Base-by-base conservation (phyloP, 2,797 vertebrate species). In the Cirrhinus mrigala region DNA sequence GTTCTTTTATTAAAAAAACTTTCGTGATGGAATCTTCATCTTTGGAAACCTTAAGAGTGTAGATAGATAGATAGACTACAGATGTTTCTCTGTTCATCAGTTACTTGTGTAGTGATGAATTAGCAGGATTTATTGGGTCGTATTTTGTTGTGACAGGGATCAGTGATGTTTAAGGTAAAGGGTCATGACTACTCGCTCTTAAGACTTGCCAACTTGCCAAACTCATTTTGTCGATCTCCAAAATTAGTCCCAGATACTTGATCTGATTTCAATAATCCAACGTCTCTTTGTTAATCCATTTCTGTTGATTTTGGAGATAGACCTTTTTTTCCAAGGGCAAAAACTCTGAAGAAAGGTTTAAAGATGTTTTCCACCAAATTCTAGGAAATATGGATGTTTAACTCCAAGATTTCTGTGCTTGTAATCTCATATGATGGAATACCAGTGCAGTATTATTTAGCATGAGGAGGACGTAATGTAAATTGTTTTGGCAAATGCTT, bases 181-280 rank as follows among this genome's bases (percentile, higher is more conserved):
- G 20, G 20, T 33, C 40, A 73, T 68, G 85, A 85, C 44, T 82
- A 44, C 60, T 70, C 10, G 68, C 29, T 83, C 62, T 58, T 54
- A 62, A 73, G 75, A 82, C 52, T 74, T 22, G 54, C 66, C 69
- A 66, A 74, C 58, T 37, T 74, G 85, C 80, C 77, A 87, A 85
- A 46, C 44, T 81, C 73, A 79, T 68, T 90, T 91, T 87, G 83
- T 81, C 66, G 52, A 87, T 81, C 77, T 86, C 48, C 81, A 80
- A 76, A 88, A 68, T 82, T 54, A 20, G 50, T 88, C 88, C 91
- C 90, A 92, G 89, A 86, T 78, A 89, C 46, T 48, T 50, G 79
- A 84, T 90, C 91, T 92, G 90, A 93, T 91, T 85, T 90, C 87
- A 89, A 91, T 93, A 90, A 93, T 48, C 20, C 37, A 27, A 76